Conservation (phyloP, 2,888 invertebrate species). For the Scaptomyza polygonia region DNA sequence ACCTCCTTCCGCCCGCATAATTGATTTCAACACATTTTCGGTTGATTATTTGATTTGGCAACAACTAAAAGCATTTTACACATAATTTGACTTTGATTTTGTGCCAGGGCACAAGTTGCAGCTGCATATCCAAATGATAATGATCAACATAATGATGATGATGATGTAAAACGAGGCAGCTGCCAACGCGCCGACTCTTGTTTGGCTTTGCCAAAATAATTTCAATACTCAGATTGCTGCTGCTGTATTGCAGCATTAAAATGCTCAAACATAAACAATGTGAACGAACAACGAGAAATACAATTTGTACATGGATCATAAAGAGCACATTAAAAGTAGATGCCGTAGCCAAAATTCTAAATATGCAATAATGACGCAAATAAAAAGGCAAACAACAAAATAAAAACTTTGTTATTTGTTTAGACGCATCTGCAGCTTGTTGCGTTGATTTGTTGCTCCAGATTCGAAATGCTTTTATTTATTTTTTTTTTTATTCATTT, state of each 20-base stretch:
- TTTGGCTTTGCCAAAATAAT: constrained; percentile 55
- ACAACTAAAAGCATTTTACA: constrained; percentile 56
- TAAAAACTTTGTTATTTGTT: constrained; percentile 33
- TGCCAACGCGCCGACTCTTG: constrained; percentile 44
- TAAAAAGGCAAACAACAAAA: constrained; percentile 21
- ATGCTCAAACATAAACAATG: constrained; percentile 68
- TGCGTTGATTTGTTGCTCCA: constrained; percentile 34
- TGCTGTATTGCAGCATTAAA: constrained; percentile 58
- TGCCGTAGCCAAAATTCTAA: constrained; percentile 22
- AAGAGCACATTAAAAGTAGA: constrained; percentile 46
- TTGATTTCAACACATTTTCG: constrained; percentile 42
- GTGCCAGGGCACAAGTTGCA: constrained; percentile 41
- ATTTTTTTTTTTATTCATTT: constrained; percentile 8
- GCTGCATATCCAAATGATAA: constrained; percentile 12
- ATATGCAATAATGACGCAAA: constrained; percentile 51
- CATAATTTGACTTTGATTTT: constrained; percentile 71
- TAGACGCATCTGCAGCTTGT: constrained; percentile 41
- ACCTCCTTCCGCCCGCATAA: not conserved
- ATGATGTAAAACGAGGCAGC: constrained; percentile 43
- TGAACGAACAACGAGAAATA: constrained; percentile 30
- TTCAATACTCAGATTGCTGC: constrained; percentile 17
- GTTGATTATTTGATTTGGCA: constrained; percentile 72
- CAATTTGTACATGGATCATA: constrained; percentile 41
- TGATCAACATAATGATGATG: constrained; percentile 6
- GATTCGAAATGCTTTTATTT: constrained; percentile 17